Conservation (phyloP, 2,888 invertebrate species). For the Portevinia maculata region DNA sequence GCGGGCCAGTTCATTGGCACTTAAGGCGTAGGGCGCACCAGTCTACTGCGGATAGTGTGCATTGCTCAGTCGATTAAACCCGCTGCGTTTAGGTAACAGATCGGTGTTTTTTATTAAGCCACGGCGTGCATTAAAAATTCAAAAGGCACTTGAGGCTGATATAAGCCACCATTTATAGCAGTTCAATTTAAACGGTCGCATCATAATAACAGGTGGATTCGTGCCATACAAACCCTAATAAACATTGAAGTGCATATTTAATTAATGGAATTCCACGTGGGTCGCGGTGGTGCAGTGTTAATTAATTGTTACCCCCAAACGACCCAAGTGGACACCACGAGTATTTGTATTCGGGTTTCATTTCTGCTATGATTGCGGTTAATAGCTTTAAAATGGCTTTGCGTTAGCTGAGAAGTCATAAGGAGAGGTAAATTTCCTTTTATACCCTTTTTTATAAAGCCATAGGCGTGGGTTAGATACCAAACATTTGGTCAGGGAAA, state of each 20-base stretch:
- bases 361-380: neutral
- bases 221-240: constrained; percentile 60
- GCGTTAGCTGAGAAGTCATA: neutral
- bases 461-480: too few species aligned
- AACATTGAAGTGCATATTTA: constrained; percentile 55
- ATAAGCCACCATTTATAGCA: too few species aligned
- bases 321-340: neutral
- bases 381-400: neutral
- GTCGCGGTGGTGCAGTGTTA: constrained; percentile 46
- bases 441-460: too few species aligned
- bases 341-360: constrained; percentile 2
- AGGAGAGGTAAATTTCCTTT: neutral
- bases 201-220: constrained; percentile 50
- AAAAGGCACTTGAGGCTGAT: constrained; percentile 19
- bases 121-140: constrained; percentile 65
- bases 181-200: constrained; percentile 66
- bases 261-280: constrained; percentile 64
- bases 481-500: too few species aligned
- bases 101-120: constrained; percentile 54
- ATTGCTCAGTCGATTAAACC: constrained; percentile 27
- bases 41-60: constrained; percentile 5
- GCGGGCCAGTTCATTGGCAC: constrained; percentile 60
- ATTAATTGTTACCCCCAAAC: constrained; percentile 68
- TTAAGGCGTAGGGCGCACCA: constrained; percentile 4
- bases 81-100: constrained; percentile 43